These are phyloP conservation scores for Mastomys natalensis DNA, from an alignment of 2,113 vertebrate species.

Conservation along the genomic window DNA sequence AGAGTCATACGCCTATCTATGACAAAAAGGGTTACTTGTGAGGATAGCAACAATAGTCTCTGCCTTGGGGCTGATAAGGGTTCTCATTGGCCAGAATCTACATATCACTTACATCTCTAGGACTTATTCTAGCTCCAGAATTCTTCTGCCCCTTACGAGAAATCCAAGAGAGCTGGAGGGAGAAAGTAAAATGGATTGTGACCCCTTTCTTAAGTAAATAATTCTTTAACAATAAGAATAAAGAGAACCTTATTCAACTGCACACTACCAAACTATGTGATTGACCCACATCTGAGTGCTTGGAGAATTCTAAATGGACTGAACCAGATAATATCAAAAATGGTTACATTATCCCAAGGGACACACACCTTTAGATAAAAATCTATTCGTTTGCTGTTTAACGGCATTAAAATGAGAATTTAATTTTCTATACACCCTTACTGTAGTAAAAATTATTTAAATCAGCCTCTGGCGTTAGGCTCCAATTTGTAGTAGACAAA, in stretches of 20 bases:
- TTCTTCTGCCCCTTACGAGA: neutral
- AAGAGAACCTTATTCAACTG: neutral
- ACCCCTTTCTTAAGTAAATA: conserved; percentile 20
- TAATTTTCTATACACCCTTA: neutral
- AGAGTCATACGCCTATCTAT: neutral
- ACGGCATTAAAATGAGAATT: neutral
- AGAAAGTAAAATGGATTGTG: neutral
- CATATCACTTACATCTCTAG: neutral
- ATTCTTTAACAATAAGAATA: conserved; percentile 11
- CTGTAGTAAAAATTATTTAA: too few relatives aligned
- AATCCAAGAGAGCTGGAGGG: neutral
- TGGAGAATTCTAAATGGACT: conserved; percentile 38
- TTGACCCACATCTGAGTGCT: conserved; percentile 37
- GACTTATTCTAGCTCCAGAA: neutral
- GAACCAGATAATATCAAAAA: neutral
- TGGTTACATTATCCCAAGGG: neutral
- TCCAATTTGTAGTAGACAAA: too few relatives aligned
- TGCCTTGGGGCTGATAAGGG: neutral
- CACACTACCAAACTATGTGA: neutral
- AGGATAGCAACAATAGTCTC: neutral
- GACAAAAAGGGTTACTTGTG: neutral
- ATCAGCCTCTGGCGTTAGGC: too few relatives aligned
- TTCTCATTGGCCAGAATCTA: neutral
- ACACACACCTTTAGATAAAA: conserved; percentile 41
- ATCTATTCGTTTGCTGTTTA: neutral